phyloP scores from a whole-genome alignment of 1,140 invertebrate genomes.

The Helicoverpa zea region DNA sequence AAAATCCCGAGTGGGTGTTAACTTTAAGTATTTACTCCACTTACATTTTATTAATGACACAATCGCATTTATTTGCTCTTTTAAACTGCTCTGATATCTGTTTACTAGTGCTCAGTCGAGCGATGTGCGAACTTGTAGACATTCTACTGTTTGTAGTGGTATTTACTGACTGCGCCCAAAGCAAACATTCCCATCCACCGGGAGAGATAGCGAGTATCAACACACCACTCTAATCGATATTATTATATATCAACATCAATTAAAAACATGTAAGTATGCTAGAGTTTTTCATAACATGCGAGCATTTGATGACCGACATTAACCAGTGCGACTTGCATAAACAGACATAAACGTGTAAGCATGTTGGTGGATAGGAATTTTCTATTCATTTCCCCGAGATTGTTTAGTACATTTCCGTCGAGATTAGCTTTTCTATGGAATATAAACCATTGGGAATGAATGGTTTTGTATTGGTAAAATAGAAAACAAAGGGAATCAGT shows the following conservation, averaged over 20 bases:
- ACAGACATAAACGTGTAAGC: background rate
- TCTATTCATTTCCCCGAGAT: background rate
- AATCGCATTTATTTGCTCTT: conserved; percentile 13
- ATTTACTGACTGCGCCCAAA: conserved; percentile 65
- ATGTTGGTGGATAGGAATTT: background rate
- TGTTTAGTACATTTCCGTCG: background rate
- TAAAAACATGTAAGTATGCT: conserved; percentile 8
- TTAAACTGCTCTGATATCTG: conserved; percentile 20
- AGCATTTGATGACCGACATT: background rate
- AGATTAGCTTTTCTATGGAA: too few relatives aligned
- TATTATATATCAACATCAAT: conserved; percentile 31
- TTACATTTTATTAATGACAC: background rate
- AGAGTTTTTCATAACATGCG: conserved; percentile 35
- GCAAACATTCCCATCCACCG: conserved; percentile 66
- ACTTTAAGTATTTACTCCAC: background rate
- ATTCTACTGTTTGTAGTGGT: conserved; percentile 29
- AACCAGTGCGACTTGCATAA: too few relatives aligned
- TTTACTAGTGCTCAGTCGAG: conserved; percentile 9
- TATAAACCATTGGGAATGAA: too few relatives aligned
- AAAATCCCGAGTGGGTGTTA: background rate
- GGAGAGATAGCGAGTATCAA: conserved; percentile 66
- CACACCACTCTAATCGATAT: conserved; percentile 55
- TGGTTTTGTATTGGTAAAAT: too few relatives aligned
- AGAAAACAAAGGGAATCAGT: too few relatives aligned
- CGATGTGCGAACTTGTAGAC: conserved; percentile 27